A percentile compares a stretch with the other conserved stretches of the same genome.
These are phyloP conservation scores for Ibycter americanus DNA, from an alignment of 2,797 vertebrate genomes.

Conservation along the genomic window DNA sequence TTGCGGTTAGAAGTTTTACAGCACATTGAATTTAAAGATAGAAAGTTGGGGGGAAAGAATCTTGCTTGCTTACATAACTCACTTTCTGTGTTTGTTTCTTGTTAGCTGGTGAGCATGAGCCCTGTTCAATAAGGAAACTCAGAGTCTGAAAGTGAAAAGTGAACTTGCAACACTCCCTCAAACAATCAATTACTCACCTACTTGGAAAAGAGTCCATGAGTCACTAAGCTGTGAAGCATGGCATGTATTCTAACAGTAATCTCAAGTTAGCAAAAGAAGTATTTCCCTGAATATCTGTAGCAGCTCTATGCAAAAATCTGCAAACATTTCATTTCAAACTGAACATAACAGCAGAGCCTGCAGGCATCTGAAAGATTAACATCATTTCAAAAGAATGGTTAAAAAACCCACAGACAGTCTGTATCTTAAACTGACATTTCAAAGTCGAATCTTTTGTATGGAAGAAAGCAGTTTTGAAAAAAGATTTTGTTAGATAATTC, in stretches of 20 bases:
- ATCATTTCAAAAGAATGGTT: neutral
- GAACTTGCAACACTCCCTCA: neutral
- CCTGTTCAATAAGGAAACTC: neutral
- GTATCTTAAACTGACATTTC: neutral
- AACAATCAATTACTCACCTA: neutral
- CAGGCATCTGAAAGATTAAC: neutral
- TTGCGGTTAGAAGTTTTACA: neutral
- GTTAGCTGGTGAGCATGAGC: neutral
- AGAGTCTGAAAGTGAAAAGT: neutral
- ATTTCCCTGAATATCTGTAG: neutral
- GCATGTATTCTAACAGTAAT: neutral
- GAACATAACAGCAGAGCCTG: neutral
- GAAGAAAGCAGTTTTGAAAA: neutral
- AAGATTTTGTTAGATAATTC: neutral
- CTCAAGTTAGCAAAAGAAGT: neutral
- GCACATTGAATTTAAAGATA: neutral
- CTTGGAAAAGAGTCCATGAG: neutral
- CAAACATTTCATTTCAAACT: neutral
- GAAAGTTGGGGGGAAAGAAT: neutral
- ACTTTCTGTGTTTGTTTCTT: neutral
- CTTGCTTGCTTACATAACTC: accelerated
- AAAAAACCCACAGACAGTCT: neutral
- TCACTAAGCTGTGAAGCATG: neutral
- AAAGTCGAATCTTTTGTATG: neutral
- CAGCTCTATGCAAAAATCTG: neutral